Percentiles rank a stretch among this genome's conserved stretches.
These are phyloP conservation scores for Dysdera silvatica DNA, from an alignment of 1,140 invertebrate species.

Conservation along the genomic window DNA sequence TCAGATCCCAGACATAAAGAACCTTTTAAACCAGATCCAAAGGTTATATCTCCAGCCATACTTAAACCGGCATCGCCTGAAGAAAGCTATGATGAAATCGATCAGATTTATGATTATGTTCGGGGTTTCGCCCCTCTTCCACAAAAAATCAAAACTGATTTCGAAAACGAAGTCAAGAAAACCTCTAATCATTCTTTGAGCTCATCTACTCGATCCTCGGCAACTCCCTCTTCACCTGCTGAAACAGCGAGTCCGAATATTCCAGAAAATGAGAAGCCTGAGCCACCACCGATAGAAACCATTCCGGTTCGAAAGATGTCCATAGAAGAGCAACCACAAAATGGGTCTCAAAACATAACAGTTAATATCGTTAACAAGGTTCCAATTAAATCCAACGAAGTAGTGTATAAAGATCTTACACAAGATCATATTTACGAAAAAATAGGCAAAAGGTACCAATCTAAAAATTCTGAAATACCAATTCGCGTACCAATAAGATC, in stretches of 20 bases:
- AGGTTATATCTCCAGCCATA: not conserved
- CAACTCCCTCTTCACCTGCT: constrained; percentile 18
- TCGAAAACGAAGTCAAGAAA: not conserved
- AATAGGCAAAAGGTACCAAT: not conserved
- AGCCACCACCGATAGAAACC: constrained; percentile 81
- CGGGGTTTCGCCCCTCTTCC: constrained; percentile 80
- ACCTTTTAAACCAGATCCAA: not conserved
- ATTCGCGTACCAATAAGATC: constrained; percentile 1
- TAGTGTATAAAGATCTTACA: not conserved
- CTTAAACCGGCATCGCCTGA: constrained; percentile 41
- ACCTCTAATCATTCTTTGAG: not conserved
- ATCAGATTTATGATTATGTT: constrained; percentile 94
- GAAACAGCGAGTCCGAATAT: constrained; percentile 45
- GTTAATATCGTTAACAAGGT: constrained; percentile 5
- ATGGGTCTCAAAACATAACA: not conserved
- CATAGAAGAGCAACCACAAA: not conserved
- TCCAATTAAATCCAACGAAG: not conserved
- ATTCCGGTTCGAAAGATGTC: constrained; percentile 62
- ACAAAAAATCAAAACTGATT: constrained; percentile 9
- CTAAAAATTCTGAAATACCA: not conserved
- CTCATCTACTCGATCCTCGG: not conserved
- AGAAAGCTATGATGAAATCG: constrained; percentile 84
- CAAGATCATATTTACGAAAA: constrained; percentile 31
- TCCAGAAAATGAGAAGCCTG: constrained; percentile 65
- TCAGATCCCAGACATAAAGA: constrained; percentile 17